phyloP scores from a whole-genome alignment of 2,888 invertebrate species.

The Leucania comma region DNA sequence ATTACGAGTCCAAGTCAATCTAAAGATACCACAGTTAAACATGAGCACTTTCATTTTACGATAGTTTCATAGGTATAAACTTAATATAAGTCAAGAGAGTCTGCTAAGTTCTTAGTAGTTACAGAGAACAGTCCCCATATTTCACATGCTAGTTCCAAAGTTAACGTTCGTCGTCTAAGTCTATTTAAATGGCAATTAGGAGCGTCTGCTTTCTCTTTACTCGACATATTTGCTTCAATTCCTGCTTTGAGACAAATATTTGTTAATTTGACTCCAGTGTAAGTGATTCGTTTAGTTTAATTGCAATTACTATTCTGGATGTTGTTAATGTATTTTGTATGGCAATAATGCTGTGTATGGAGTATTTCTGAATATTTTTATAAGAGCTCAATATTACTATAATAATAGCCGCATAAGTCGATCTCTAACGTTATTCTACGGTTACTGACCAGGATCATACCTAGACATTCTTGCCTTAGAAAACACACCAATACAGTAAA shows the following conservation, averaged over 20 bases:
- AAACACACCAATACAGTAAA: too few species aligned
- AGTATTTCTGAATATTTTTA: too few species aligned
- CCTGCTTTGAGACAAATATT: constrained; percentile 30
- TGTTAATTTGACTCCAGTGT: constrained; percentile 9
- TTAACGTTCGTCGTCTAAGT: constrained; percentile 20
- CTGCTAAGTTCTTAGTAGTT: constrained; percentile 30
- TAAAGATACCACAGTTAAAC: too few species aligned
- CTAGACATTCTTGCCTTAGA: too few species aligned
- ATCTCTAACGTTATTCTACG: too few species aligned
- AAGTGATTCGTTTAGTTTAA: constrained; percentile 19
- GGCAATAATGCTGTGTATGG: too few species aligned
- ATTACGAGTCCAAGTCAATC: too few species aligned
- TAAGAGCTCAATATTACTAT: too few species aligned
- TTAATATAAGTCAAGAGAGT: constrained; percentile 1
- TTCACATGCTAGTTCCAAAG: constrained; percentile 36
- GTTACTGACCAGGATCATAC: too few species aligned
- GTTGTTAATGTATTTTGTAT: neutral
- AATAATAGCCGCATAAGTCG: too few species aligned
- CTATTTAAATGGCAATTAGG: constrained; percentile 46
- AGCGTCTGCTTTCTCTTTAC: constrained; percentile 5
- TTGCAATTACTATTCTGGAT: neutral
- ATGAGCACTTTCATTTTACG: too few species aligned
- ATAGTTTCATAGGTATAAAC: too few species aligned
- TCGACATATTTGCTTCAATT: constrained; percentile 28
- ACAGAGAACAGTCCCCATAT: constrained; percentile 15